Evolutionary conservation across 2,888 invertebrate genomes (phyloP), one percentile per base, ranked within the genome.

Genomic region (Caenorhabditis uteleia): DNA sequence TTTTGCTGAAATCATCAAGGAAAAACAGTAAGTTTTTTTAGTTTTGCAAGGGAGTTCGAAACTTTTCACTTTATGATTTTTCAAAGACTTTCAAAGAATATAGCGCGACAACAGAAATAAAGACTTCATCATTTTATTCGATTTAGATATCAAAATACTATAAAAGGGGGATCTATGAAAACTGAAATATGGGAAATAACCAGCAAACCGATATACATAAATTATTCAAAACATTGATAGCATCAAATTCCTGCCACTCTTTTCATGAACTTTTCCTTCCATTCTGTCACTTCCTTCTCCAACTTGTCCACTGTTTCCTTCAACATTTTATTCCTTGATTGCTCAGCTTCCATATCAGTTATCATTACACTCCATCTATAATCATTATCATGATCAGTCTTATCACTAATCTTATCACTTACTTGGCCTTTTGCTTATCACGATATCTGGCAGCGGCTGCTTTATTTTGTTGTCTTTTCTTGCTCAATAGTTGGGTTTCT

Each of bases 381-480:
- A 47, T 20, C 5, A 16, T 3, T 6, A 29, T n/a, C 16, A 43
- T 10, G 3, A 44, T 25, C 7, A 21, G 18, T 14, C 7, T 6
- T 8, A 31, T 23, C 6, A n/a, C 3, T 23, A 5, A 16, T 23
- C 34, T 16, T 34, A 33, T 2, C 10, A 34, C 48, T 39, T 16
- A 60, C 61, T 51, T 67, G 5, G 48, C 42, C 27, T 70, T 70
- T 50, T 57, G 61, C 18, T 66, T 65, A 36, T 70, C 70, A 36
- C 70, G 58, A 45, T 70, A 70, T 31, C 64, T 50, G 6, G 67
- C 67, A 1, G 70, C 70, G 2, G 70, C 70, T 33, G 51, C 51
- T 45, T 70, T 70, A 44, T 70, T 70, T 38, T 70, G 70, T 38
- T 67, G 50, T 3, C 67, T 50, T 39, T 67, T 67, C n/a, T 47